Percentiles rank a stretch among this genome's conserved stretches.
Conservation (phyloP, 2,797 vertebrate genomes). For the Columba guinea region DNA sequence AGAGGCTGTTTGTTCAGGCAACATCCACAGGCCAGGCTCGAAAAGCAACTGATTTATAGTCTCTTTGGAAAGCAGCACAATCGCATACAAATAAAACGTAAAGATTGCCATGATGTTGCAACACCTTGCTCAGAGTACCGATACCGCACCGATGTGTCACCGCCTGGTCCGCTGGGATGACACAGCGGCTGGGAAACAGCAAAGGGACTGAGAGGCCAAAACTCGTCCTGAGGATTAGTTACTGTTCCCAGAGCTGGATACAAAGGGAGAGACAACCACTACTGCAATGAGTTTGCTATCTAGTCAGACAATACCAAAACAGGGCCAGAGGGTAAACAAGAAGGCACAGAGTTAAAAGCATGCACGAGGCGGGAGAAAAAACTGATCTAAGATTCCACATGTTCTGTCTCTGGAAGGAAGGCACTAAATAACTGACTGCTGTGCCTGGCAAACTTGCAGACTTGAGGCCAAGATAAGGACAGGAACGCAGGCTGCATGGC, state of each 20-base stretch:
- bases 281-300: accelerated
- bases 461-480: slow-evolving; percentile 12
- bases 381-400: neutral
- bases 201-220: neutral
- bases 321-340: neutral
- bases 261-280: neutral
- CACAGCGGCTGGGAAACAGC: neutral
- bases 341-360: neutral
- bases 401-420: neutral
- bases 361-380: neutral
- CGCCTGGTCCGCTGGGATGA: neutral
- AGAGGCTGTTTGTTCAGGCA: slow-evolving; percentile 51
- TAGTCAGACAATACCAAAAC: neutral
- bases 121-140: neutral
- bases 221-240: accelerated
- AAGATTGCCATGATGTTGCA: neutral
- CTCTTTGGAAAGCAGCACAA: slow-evolving; percentile 39
- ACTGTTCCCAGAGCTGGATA: neutral
- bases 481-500: neutral
- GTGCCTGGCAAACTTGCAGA: neutral
- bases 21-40: slow-evolving; percentile 10
- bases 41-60: slow-evolving; percentile 13
- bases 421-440: slow-evolving; percentile 1
- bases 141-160: neutral
- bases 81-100: neutral